Conservation (phyloP, 2,888 invertebrate genomes). For the Drepana falcataria region DNA sequence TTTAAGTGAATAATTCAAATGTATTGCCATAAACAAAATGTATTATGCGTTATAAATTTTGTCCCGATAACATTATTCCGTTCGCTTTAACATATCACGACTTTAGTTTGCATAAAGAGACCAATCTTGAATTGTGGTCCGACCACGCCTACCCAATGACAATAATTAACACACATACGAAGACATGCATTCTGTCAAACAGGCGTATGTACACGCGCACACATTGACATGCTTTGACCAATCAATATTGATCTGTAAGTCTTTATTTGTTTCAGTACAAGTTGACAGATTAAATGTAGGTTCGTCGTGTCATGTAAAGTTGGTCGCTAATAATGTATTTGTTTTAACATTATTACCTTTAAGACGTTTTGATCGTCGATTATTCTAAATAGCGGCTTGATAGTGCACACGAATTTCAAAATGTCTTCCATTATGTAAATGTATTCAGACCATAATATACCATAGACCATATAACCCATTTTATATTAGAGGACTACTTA, state of each 20-base stretch:
- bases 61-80: neutral
- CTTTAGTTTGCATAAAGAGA: conserved; percentile 18
- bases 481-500: neutral
- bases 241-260: neutral
- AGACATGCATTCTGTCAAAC: conserved; percentile 13
- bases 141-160: conserved; percentile 55
- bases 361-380: neutral
- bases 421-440: neutral
- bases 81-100: conserved; percentile 15
- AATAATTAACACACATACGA: conserved; percentile 33
- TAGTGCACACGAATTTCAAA: neutral
- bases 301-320: neutral
- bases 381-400: neutral
- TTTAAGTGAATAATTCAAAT: too few relatives aligned
- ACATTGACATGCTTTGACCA: conserved; percentile 1
- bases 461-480: too few relatives aligned
- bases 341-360: neutral
- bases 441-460: too few relatives aligned
- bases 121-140: conserved; percentile 37
- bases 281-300: neutral
- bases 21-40: too few relatives aligned
- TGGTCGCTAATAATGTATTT: neutral
- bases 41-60: neutral
- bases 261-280: neutral
- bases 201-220: conserved; percentile 5